Base-by-base conservation (phyloP, 2,888 invertebrate genomes). In the Tortrix viridana region DNA sequence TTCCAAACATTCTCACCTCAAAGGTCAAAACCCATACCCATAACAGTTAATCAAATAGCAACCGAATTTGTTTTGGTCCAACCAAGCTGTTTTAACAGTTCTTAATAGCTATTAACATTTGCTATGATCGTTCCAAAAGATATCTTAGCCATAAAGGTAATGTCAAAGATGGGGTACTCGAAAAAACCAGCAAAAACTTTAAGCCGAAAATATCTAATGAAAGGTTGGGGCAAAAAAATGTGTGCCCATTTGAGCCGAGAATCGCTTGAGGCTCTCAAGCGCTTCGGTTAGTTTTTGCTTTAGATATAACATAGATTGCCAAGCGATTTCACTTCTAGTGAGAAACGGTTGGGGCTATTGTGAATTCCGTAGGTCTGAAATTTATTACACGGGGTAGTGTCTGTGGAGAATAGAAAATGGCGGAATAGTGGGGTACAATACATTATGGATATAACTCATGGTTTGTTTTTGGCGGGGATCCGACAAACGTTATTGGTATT, bases 391-490 rank as follows among this genome's bases (percentile, higher is more conserved):
- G 89, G 88, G 70, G 76, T 83, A 88, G 86, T 88, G 86, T 90
- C 92, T 91, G 90, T 86, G 82, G 91, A 92, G 92, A 92, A 92
- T 92, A 87, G 91, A 89, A 91, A 92, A 92, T 91, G 89, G 92
- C 88, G 86, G 87, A 88, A 87, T 88, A 82, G 87, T 74, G 84
- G 84, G 86, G 90, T 86, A 91, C 81, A 85, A 84, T 84, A 79
- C 85, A 88, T 88, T 88, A 88, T 83, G 81, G 86, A 80, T 84
- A 90, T 92, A 92, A 90, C 85, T 92, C 92, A 92, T 80, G 89
- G 89, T 92, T 92, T 92, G 92, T 92, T 92, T 92, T 90, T 88
- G 86, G 89, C 88, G 86, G 89, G 89, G 89, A 84, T 81, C 86
- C 87, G 89, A 90, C 91, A 89, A 88, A 84, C 89, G 84, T 89